These are phyloP conservation scores for Coregonus clupeaformis DNA, from an alignment of 2,113 vertebrate genomes.

Conservation along the genomic window DNA sequence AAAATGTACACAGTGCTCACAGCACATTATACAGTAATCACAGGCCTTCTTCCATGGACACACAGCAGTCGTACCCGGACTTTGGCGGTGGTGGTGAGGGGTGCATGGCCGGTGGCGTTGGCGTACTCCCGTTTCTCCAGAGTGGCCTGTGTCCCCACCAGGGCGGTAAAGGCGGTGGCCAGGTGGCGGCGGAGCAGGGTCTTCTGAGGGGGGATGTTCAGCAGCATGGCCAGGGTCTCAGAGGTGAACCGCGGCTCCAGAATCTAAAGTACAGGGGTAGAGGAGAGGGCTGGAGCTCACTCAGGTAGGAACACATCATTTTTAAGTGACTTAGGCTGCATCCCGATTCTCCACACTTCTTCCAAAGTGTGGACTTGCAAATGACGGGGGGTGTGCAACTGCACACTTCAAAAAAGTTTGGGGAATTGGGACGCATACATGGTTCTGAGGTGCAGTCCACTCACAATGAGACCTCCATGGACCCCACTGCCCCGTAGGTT, in stretches of 20 bases:
- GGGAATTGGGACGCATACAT: background rate
- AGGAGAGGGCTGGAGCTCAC: background rate
- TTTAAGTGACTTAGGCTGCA: too few relatives aligned
- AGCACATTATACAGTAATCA: too few relatives aligned
- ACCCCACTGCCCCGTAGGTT: slow-evolving; percentile 95
- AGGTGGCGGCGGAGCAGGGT: slow-evolving; percentile 76
- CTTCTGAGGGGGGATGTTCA: too few relatives aligned
- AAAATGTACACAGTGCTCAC: too few relatives aligned
- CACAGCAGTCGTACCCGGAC: slow-evolving; percentile 80
- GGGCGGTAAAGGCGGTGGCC: slow-evolving; percentile 84
- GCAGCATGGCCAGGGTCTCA: slow-evolving; percentile 86
- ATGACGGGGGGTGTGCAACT: background rate
- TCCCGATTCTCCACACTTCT: too few relatives aligned
- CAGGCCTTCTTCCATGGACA: too few relatives aligned
- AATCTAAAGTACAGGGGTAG: slow-evolving; percentile 72
- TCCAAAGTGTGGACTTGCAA: background rate
- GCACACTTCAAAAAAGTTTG: background rate
- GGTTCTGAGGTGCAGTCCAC: slow-evolving; percentile 42
- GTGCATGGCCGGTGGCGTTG: slow-evolving; percentile 82
- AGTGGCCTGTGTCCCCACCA: slow-evolving; percentile 88
- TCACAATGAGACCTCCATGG: slow-evolving; percentile 93
- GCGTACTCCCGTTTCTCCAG: slow-evolving; percentile 91
- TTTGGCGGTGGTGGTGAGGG: slow-evolving; percentile 96
- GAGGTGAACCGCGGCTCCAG: slow-evolving; percentile 92
- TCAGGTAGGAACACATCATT: background rate